Evolutionary conservation across 1,140 invertebrate species (phyloP).

Genomic region (Centruroides vittatus): DNA sequence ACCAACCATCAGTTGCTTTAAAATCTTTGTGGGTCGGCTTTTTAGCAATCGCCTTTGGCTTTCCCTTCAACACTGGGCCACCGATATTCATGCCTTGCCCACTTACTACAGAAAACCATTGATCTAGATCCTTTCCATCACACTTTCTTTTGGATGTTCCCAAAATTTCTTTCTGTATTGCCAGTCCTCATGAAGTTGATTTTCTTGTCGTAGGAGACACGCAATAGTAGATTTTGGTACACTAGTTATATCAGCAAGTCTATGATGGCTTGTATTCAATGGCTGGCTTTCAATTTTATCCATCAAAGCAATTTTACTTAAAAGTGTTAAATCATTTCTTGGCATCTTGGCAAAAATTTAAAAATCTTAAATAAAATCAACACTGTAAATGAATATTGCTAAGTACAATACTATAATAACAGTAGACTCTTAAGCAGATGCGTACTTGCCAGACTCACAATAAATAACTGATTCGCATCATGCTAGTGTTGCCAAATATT

Average conservation of each 20-base stretch:
- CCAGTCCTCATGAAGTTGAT: slow-evolving; percentile 1
- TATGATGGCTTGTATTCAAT: neutral
- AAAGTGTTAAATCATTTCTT: neutral
- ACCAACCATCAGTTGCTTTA: slow-evolving; percentile 23
- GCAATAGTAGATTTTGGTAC: slow-evolving; percentile 5
- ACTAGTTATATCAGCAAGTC: slow-evolving; percentile 8
- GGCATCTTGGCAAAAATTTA: neutral
- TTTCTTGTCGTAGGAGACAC: slow-evolving; percentile 1
- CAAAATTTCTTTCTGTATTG: neutral
- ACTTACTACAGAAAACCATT: slow-evolving; percentile 15
- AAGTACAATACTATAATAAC: no score
- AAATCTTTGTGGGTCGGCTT: slow-evolving; percentile 18
- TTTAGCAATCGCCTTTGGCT: slow-evolving; percentile 16
- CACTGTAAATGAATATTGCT: no score
- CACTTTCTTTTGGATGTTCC: slow-evolving; percentile 7
- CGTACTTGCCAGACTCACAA: no score
- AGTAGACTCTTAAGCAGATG: no score
- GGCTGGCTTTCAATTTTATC: neutral
- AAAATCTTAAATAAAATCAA: neutral
- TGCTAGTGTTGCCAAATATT: no score
- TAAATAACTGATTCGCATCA: no score
- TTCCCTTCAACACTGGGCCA: slow-evolving; percentile 16
- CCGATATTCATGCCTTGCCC: slow-evolving; percentile 12
- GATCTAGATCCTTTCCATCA: slow-evolving; percentile 12
- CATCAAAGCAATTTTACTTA: neutral